Evolutionary conservation across 2,797 vertebrate genomes (phyloP).

Genomic region (Apodemus agrarius): DNA sequence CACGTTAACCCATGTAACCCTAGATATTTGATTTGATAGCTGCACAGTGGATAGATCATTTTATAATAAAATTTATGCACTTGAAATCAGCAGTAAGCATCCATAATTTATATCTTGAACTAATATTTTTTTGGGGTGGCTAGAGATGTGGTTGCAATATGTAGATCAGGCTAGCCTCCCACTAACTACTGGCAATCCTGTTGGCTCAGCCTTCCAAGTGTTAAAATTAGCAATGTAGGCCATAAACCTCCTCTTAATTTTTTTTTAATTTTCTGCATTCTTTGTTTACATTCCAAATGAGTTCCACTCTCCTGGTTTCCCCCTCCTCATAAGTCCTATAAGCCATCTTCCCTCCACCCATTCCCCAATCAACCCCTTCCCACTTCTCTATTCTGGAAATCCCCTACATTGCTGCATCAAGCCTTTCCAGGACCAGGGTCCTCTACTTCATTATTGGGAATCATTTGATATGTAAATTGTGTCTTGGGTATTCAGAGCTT

Average conservation of each 20-base stretch:
- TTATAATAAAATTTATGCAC: background rate
- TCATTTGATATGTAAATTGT: too few species aligned
- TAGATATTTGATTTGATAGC: background rate
- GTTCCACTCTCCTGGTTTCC: too few species aligned
- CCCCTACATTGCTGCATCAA: too few species aligned
- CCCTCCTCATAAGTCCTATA: too few species aligned
- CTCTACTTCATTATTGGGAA: too few species aligned
- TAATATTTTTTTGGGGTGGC: background rate
- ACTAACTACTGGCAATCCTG: background rate
- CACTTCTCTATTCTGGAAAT: too few species aligned
- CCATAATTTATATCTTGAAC: background rate
- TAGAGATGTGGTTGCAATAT: background rate
- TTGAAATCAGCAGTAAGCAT: background rate
- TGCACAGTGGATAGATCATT: background rate
- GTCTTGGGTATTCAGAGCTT: too few species aligned
- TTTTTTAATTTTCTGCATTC: too few species aligned
- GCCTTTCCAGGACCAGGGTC: too few species aligned
- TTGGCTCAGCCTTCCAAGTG: background rate
- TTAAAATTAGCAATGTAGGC: background rate
- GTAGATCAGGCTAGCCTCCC: background rate
- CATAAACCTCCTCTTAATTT: background rate
- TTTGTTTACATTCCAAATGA: too few species aligned
- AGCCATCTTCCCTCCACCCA: too few species aligned
- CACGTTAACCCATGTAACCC: background rate
- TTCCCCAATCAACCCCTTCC: too few species aligned